phyloP scores from a whole-genome alignment of 2,113 vertebrate genomes.

The Paraplagusia blochii region DNA sequence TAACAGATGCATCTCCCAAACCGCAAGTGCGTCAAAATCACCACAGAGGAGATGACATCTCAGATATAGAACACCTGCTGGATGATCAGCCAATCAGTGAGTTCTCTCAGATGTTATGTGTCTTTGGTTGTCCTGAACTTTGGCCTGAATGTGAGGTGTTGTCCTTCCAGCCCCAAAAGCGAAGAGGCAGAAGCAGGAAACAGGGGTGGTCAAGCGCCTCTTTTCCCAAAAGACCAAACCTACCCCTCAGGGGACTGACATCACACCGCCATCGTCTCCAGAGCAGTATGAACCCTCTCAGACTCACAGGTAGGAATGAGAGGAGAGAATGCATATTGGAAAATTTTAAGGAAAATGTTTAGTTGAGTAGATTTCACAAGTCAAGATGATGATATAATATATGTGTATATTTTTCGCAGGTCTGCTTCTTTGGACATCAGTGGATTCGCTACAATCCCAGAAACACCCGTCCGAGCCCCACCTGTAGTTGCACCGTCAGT shows the following conservation, averaged over 20 bases:
- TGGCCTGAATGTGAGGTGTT: neutral
- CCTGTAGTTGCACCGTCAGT: neutral
- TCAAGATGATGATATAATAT: neutral
- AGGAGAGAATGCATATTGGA: neutral
- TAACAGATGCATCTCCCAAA: constrained; percentile 16
- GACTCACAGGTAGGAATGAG: constrained; percentile 59
- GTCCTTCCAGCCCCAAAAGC: constrained; percentile 74
- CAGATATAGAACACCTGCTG: constrained; percentile 39
- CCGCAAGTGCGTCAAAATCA: constrained; percentile 1
- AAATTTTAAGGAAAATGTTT: neutral
- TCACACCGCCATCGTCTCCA: constrained; percentile 76
- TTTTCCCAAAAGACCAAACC: constrained; percentile 70
- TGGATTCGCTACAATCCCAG: constrained; percentile 54
- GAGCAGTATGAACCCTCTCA: constrained; percentile 41
- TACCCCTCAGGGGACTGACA: constrained; percentile 41
- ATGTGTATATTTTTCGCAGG: constrained; percentile 20
- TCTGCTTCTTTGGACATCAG: constrained; percentile 65
- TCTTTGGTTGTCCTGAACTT: constrained; percentile 10
- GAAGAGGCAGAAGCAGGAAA: constrained; percentile 82
- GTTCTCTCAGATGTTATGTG: constrained; percentile 27
- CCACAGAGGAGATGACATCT: constrained; percentile 15
- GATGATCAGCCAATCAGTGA: constrained; percentile 59
- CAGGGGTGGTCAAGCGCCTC: constrained; percentile 79
- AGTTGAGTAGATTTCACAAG: neutral
- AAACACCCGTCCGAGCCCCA: constrained; percentile 39